Conservation (phyloP, 1,140 invertebrate species). For the Ectropis grisescens region DNA sequence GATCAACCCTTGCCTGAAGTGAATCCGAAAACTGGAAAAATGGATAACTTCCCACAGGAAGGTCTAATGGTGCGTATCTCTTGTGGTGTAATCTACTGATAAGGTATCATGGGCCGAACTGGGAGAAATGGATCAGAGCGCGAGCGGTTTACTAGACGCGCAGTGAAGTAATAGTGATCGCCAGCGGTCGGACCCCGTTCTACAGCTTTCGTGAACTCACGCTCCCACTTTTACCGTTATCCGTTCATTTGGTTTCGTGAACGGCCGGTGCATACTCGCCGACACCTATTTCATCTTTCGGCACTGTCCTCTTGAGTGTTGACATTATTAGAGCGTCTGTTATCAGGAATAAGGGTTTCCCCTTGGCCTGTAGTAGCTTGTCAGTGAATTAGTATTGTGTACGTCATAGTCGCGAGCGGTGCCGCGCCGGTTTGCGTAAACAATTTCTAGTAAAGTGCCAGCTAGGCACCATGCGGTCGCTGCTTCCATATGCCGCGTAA, state of each 20-base stretch:
- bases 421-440: slow-evolving; percentile 35
- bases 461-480: slow-evolving; percentile 63
- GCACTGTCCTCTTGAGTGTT: slow-evolving; percentile 15
- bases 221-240: slow-evolving; percentile 66
- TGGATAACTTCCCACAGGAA: slow-evolving; percentile 47
- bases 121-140: slow-evolving; percentile 6
- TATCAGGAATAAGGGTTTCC: slow-evolving; percentile 17
- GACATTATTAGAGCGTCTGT: slow-evolving; percentile 28
- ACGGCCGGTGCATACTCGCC: slow-evolving; percentile 38
- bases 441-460: slow-evolving; percentile 48
- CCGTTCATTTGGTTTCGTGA: slow-evolving; percentile 57
- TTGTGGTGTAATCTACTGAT: slow-evolving; percentile 32
- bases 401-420: slow-evolving; percentile 6
- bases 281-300: slow-evolving; percentile 11
- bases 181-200: slow-evolving; percentile 23
- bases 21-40: slow-evolving; percentile 33
- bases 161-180: slow-evolving; percentile 51
- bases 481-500: slow-evolving; percentile 48
- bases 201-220: slow-evolving; percentile 56
- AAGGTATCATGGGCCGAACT: slow-evolving; percentile 22
- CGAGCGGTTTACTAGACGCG: slow-evolving; percentile 32
- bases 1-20: slow-evolving; percentile 30
- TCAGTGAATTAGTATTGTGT: slow-evolving; percentile 12
- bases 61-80: slow-evolving; percentile 47
- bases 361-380: slow-evolving; percentile 13